Evolutionary conservation across 2,797 vertebrate species (phyloP).

Genomic region (Lepus oiostolus): DNA sequence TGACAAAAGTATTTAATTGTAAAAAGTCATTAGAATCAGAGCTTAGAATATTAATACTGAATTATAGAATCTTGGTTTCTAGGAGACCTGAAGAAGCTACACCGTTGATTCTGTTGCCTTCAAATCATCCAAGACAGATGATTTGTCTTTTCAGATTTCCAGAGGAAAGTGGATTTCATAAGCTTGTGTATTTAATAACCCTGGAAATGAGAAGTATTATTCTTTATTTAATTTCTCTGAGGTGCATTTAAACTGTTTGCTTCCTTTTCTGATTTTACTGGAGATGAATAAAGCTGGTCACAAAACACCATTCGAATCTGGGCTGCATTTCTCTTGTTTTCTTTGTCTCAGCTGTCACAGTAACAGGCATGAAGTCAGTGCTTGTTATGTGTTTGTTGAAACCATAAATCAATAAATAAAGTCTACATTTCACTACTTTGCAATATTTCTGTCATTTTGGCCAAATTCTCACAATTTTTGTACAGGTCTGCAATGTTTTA

Average conservation of each 20-base stretch:
- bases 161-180: not conserved
- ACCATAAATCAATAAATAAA: slow-evolving; percentile 45
- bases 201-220: not conserved
- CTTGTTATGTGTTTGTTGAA: slow-evolving; percentile 35
- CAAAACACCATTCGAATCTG: not conserved
- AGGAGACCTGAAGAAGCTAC: not conserved
- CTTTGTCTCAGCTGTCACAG: not conserved
- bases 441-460: not conserved
- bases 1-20: slow-evolving; percentile 23
- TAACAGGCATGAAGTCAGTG: not conserved
- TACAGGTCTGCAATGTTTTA: not conserved
- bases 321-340: not conserved
- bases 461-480: not conserved
- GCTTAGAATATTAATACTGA: slow-evolving; percentile 6
- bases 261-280: slow-evolving; percentile 32
- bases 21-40: slow-evolving; percentile 6
- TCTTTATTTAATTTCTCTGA: not conserved
- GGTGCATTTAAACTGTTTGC: not conserved
- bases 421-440: not conserved
- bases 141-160: slow-evolving; percentile 13
- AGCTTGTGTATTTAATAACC: not conserved
- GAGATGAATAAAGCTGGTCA: not conserved
- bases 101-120: not conserved
- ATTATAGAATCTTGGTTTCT: not conserved
- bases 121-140: not conserved